phyloP scores from a whole-genome alignment of 2,113 vertebrate species.

The Archilochus colubris region DNA sequence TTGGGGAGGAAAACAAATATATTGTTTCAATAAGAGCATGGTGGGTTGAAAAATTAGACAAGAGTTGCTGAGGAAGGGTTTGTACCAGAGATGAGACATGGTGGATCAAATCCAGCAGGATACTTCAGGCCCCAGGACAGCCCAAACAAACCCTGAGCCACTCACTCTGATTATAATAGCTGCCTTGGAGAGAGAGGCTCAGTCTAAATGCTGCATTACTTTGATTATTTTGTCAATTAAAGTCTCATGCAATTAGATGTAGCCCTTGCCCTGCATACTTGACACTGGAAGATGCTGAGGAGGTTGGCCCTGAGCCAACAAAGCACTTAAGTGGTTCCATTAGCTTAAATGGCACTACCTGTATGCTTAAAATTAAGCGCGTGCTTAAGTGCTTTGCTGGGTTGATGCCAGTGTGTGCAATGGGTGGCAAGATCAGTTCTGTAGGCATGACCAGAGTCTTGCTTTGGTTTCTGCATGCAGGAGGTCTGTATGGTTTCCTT shows the following conservation, averaged over 20 bases:
- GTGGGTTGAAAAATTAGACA: background rate
- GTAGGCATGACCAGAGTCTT: background rate
- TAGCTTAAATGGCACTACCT: constrained; percentile 58
- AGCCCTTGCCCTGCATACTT: background rate
- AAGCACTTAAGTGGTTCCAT: constrained; percentile 61
- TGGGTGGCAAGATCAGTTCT: background rate
- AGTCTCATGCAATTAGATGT: constrained; percentile 48
- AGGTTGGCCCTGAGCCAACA: constrained; percentile 36
- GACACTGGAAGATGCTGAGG: constrained; percentile 51
- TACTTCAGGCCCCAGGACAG: background rate
- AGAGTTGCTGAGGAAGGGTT: background rate
- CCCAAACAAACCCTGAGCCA: background rate
- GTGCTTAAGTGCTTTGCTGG: constrained; percentile 56
- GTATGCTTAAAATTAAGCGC: constrained; percentile 32
- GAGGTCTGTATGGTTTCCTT: background rate
- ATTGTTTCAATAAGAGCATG: background rate
- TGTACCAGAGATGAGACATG: background rate
- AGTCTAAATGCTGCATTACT: background rate
- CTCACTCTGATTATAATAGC: background rate
- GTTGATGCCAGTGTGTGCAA: background rate
- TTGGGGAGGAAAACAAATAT: background rate
- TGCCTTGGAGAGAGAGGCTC: background rate
- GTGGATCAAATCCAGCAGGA: background rate
- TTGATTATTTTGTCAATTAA: constrained; percentile 56
- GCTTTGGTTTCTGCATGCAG: background rate